Base-by-base conservation (phyloP, 2,113 vertebrate genomes). In the Forbesichthys agassizii region DNA sequence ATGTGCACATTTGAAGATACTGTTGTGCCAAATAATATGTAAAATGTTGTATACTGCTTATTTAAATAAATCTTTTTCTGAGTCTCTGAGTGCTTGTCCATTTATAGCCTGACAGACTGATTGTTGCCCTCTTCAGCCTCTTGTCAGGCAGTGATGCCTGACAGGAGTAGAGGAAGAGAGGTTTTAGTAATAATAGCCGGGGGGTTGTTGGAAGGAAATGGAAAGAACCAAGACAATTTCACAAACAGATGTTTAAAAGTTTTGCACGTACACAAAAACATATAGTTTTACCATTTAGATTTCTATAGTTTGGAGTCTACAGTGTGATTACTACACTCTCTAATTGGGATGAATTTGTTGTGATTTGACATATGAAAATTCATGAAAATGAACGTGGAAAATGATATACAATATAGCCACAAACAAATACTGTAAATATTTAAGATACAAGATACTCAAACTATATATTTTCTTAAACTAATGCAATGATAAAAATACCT, bases 371-470 rank as follows among this genome's bases (percentile, higher is more conserved):
- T 51, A 14, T 14, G 49, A 51, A 9, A 14, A 51, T 52, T 7
- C 9, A 14, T 52, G 49, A 42, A 80, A 65, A 57, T 11, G 66
- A 74, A 81, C 54, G 8, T 10, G 27, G 49, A 74, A 70, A 36
- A 9, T 7, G n/a, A 46, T 51, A 27, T 27, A 27, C 27, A 12
- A 13, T 42, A 5, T 42, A n/a, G 16, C 52, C n/a, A n/a, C 12
- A 18, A 27, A 55, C 6, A 55, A 18, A 55, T 18, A 16, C 16
- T 16, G 16, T 16, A 18, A 10, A 18, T 1, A 3, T 52, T 52
- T 56, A 18, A 16, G 27, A 57, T 58, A 70, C 54, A 74, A 68
- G 69, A 74, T 33, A 60, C 13, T 52, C 33, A 58, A 77, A 70
- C 48, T 59, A 63, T 51, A 59, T 69, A 65, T 16, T 61, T 46